Conservation (phyloP, 2,888 invertebrate genomes). For the Agriopis marginaria region DNA sequence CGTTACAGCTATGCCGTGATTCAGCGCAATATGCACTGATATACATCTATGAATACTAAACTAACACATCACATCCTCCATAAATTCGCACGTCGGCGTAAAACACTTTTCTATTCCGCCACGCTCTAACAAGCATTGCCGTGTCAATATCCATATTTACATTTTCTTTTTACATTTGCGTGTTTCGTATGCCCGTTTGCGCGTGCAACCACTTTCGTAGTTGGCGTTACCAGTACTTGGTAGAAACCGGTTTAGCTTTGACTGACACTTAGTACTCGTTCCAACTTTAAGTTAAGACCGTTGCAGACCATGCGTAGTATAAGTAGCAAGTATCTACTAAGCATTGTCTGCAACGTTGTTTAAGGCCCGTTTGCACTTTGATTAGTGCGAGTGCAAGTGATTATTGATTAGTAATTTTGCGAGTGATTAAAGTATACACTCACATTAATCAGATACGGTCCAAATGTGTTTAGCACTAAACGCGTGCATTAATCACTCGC, state of each 20-base stretch:
- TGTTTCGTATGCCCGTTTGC: constrained; percentile 20
- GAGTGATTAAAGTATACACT: too few species aligned
- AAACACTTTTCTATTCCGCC: constrained; percentile 38
- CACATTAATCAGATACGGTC: too few species aligned
- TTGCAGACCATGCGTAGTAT: background rate
- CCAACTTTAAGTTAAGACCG: background rate
- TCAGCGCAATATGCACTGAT: constrained; percentile 14
- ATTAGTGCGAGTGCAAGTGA: too few species aligned
- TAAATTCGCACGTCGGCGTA: constrained; percentile 19
- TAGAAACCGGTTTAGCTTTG: constrained; percentile 41
- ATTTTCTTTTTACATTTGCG: constrained; percentile 42
- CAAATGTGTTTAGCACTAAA: too few species aligned
- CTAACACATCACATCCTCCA: constrained; percentile 23
- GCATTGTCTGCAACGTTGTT: too few species aligned
- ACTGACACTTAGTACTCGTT: constrained; percentile 39
- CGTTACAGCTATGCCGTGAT: constrained; percentile 11
- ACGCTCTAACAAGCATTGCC: constrained; percentile 37
- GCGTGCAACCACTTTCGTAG: constrained; percentile 31
- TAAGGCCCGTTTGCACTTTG: too few species aligned
- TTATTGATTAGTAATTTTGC: too few species aligned
- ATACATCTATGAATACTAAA: constrained; percentile 27
- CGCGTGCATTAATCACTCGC: too few species aligned
- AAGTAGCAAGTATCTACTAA: background rate
- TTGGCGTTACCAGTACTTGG: constrained; percentile 35
- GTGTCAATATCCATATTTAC: constrained; percentile 43